These are phyloP conservation scores for Zaprionus ghesquierei DNA, from an alignment of 1,140 invertebrate genomes.

Conservation along the genomic window DNA sequence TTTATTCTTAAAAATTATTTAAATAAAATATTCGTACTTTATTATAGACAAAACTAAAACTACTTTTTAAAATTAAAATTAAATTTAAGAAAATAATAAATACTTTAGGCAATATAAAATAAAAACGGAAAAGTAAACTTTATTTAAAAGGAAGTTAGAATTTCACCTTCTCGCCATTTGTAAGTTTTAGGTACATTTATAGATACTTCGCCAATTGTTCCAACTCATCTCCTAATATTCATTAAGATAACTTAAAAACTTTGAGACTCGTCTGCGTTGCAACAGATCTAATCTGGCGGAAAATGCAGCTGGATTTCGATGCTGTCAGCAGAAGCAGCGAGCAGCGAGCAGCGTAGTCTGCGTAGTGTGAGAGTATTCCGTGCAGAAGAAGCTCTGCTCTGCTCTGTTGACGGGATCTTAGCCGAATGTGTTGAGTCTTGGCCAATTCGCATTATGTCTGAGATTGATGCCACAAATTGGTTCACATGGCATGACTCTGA, in stretches of 20 bases:
- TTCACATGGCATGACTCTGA: conserved; percentile 75
- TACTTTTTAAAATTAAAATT: too few relatives aligned
- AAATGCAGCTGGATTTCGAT: conserved; percentile 1
- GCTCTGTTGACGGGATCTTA: background rate
- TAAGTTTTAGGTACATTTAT: background rate
- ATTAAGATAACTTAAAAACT: background rate
- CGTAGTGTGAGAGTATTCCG: background rate
- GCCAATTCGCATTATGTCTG: conserved; percentile 78
- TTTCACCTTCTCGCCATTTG: too few relatives aligned
- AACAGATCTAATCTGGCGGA: background rate
- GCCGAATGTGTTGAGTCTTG: conserved; percentile 16
- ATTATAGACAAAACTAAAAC: too few relatives aligned
- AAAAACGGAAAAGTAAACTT: too few relatives aligned
- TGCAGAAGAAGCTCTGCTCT: background rate
- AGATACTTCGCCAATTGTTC: background rate
- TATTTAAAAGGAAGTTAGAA: too few relatives aligned
- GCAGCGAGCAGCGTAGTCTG: background rate
- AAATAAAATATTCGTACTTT: too few relatives aligned
- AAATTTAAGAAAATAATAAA: too few relatives aligned
- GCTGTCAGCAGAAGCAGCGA: background rate
- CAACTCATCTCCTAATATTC: background rate
- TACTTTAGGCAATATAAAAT: too few relatives aligned
- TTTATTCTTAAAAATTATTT: too few relatives aligned
- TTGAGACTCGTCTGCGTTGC: background rate
- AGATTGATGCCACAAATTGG: conserved; percentile 82